Evolutionary conservation across 2,888 invertebrate genomes (phyloP).

Genomic region (Cephus rjabovi): DNA sequence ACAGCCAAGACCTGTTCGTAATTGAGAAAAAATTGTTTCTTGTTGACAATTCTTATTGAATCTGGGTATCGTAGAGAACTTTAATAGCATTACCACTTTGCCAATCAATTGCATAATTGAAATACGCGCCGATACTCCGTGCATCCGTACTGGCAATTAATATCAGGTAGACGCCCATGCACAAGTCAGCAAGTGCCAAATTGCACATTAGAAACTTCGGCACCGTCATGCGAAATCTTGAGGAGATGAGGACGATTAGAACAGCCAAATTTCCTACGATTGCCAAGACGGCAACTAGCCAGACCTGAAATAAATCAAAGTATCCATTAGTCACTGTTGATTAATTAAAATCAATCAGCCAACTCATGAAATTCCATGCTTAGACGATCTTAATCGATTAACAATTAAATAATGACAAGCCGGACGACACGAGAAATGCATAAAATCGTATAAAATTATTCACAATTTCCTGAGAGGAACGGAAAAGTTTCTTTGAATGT

Average conservation of each 20-base stretch:
- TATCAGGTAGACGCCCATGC: conserved; percentile 75
- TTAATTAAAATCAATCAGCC: no score
- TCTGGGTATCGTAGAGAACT: no score
- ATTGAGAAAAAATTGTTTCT: no score
- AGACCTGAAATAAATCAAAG: conserved; percentile 60
- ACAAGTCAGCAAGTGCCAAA: conserved; percentile 76
- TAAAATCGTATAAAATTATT: no score
- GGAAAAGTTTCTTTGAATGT: no score
- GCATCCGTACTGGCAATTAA: conserved; percentile 74
- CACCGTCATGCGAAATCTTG: conserved; percentile 68
- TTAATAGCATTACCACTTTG: conserved; percentile 69
- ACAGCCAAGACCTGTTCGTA: conserved; percentile 69
- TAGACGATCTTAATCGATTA: no score
- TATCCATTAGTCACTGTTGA: no score
- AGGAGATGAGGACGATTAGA: conserved; percentile 70
- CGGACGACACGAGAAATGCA: no score
- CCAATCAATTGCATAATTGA: conserved; percentile 78
- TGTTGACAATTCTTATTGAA: no score
- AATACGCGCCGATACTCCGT: conserved; percentile 74
- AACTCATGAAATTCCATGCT: no score
- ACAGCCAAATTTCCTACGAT: conserved; percentile 76
- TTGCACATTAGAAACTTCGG: conserved; percentile 76
- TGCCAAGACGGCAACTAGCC: conserved; percentile 73
- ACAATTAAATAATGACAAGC: no score
- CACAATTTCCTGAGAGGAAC: no score